A percentile compares a stretch with the other conserved stretches of the same genome.
Conservation (phyloP, 2,888 invertebrate species). For the Caenorhabditis sp. region DNA sequence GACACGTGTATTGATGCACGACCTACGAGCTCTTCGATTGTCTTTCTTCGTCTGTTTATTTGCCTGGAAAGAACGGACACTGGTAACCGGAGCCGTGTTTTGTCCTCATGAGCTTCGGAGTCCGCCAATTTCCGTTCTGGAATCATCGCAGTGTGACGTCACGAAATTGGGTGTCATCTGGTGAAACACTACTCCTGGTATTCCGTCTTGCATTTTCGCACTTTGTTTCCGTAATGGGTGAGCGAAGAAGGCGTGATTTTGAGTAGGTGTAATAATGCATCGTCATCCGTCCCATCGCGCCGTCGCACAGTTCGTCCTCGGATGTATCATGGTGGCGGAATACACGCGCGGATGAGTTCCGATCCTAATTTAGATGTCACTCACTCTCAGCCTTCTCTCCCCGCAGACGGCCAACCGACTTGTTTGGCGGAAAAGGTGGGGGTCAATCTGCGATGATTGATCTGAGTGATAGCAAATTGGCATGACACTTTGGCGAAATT, state of each 20-base stretch:
- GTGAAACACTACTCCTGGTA: background rate
- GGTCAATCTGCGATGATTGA: constrained; percentile 59
- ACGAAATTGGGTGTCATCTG: constrained; percentile 25
- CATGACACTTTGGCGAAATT: constrained; percentile 56
- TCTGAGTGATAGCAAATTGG: constrained; percentile 61
- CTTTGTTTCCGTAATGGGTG: constrained; percentile 50
- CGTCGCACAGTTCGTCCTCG: constrained; percentile 55
- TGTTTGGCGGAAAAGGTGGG: constrained; percentile 49
- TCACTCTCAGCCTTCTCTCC: constrained; percentile 18
- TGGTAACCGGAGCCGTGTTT: constrained; percentile 49
- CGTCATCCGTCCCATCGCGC: too few relatives aligned
- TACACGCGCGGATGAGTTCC: constrained; percentile 62
- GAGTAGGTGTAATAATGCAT: constrained; percentile 56
- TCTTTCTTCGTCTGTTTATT: constrained; percentile 55
- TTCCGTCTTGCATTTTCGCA: constrained; percentile 5
- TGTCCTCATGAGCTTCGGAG: constrained; percentile 20
- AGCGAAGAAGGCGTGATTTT: constrained; percentile 51
- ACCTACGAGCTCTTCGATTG: constrained; percentile 44
- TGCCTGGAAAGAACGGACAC: constrained; percentile 7
- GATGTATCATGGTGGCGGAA: constrained; percentile 50
- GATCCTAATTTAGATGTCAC: constrained; percentile 61
- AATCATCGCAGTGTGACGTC: constrained; percentile 40
- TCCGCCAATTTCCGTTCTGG: constrained; percentile 49
- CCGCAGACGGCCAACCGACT: constrained; percentile 17
- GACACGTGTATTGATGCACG: constrained; percentile 52